Conservation (phyloP, 1,140 invertebrate genomes). For the Sarcophaga bullata region DNA sequence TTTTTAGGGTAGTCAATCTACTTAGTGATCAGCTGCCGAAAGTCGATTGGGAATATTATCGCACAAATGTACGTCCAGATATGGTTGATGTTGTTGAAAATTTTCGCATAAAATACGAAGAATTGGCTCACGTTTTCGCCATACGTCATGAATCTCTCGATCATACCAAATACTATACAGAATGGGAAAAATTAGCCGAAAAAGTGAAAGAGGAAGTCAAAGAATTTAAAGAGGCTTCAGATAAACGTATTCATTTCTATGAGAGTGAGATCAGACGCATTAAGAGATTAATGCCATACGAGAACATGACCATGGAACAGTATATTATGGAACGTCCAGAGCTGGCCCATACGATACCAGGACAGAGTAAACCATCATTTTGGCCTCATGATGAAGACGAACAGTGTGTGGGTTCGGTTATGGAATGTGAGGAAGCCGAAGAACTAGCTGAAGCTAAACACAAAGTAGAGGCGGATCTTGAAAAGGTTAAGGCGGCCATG, state of each 20-base stretch:
- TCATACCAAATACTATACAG: constrained; percentile 50
- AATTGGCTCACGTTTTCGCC: constrained; percentile 50
- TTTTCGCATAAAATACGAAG: constrained; percentile 54
- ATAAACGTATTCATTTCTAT: constrained; percentile 48
- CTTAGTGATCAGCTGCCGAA: constrained; percentile 51
- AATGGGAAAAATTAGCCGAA: constrained; percentile 43
- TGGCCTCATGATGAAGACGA: constrained; percentile 79
- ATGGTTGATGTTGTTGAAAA: constrained; percentile 49
- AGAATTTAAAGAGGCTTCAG: constrained; percentile 49
- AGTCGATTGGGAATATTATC: constrained; percentile 57
- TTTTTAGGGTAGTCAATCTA: constrained; percentile 49
- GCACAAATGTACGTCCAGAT: constrained; percentile 51
- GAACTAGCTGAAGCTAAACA: neutral
- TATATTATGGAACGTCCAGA: constrained; percentile 78
- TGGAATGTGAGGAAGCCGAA: constrained; percentile 38
- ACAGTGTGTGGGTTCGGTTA: constrained; percentile 59
- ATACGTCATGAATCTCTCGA: constrained; percentile 51
- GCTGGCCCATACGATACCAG: constrained; percentile 72
- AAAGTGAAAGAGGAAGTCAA: constrained; percentile 27
- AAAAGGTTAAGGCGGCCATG: too few species aligned
- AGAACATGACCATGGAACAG: constrained; percentile 91
- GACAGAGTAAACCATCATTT: constrained; percentile 79
- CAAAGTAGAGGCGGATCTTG: too few species aligned
- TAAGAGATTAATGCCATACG: constrained; percentile 68
- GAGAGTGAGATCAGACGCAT: constrained; percentile 42